Conservation (phyloP, 1,140 invertebrate species). For the Rhyzopertha dominica region DNA sequence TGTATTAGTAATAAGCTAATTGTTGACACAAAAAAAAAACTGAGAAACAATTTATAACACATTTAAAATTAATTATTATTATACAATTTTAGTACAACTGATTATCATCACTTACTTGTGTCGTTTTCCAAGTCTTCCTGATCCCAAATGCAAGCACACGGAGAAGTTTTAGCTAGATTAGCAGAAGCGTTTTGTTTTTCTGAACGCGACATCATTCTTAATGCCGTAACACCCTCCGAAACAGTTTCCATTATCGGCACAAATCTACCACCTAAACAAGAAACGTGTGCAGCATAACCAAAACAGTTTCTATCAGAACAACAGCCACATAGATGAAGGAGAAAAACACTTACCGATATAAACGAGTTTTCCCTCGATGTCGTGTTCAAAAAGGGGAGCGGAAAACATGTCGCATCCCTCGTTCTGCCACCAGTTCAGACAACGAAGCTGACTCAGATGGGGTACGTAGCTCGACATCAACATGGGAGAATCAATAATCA, state of each 20-base stretch:
- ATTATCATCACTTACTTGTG: conserved; percentile 15
- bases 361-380: conserved; percentile 66
- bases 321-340: conserved; percentile 43
- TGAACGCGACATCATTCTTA: conserved; percentile 61
- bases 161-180: conserved; percentile 56
- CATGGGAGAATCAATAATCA: conserved; percentile 87
- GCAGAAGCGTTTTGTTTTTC: conserved; percentile 46
- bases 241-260: conserved; percentile 61
- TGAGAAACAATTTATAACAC: too few species aligned
- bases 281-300: too few species aligned
- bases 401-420: conserved; percentile 66
- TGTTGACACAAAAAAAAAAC: too few species aligned
- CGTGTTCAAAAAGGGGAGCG: conserved; percentile 66
- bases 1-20: too few species aligned
- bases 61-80: too few species aligned
- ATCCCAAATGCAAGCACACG: conserved; percentile 54
- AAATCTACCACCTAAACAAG: conserved; percentile 51
- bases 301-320: too few species aligned
- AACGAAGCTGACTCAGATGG: conserved; percentile 81
- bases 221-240: conserved; percentile 64
- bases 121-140: conserved; percentile 33
- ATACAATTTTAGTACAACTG: background rate
- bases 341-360: conserved; percentile 63
- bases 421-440: conserved; percentile 71
- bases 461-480: conserved; percentile 92